Percentiles rank a stretch among this genome's conserved stretches.
phyloP scores from a whole-genome alignment of 2,113 vertebrate species.

The Ceyx margarethae region DNA sequence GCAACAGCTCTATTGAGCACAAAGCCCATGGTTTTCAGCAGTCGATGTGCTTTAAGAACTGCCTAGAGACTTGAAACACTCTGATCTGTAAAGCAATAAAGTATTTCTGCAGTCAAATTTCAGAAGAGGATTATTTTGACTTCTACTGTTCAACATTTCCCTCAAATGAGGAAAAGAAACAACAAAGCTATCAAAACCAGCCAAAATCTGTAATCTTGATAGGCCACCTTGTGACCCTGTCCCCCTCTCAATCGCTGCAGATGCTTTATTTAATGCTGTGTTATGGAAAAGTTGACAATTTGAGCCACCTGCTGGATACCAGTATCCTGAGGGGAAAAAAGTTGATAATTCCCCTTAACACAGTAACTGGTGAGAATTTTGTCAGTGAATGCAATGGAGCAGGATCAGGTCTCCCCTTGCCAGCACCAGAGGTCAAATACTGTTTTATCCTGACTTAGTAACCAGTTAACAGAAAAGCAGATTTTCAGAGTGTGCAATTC shows the following conservation, averaged over 20 bases:
- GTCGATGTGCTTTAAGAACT: background rate
- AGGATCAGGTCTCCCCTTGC: background rate
- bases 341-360: background rate
- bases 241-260: background rate
- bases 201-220: constrained; percentile 16
- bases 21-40: background rate
- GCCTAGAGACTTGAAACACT: background rate
- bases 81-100: background rate
- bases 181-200: constrained; percentile 11
- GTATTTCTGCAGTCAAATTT: background rate
- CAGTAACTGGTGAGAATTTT: background rate
- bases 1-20: background rate
- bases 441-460: background rate
- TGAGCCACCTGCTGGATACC: constrained; percentile 46
- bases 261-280: constrained; percentile 7
- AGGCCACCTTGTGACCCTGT: constrained; percentile 38
- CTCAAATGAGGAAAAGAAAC: constrained; percentile 9
- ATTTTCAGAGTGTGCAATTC: constrained; percentile 31
- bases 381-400: background rate
- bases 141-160: background rate
- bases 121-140: background rate
- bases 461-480: constrained; percentile 10
- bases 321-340: constrained; percentile 23
- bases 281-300: constrained; percentile 47
- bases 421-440: background rate